phyloP scores from a whole-genome alignment of 2,888 invertebrate species.

The Dendrolimus houi region DNA sequence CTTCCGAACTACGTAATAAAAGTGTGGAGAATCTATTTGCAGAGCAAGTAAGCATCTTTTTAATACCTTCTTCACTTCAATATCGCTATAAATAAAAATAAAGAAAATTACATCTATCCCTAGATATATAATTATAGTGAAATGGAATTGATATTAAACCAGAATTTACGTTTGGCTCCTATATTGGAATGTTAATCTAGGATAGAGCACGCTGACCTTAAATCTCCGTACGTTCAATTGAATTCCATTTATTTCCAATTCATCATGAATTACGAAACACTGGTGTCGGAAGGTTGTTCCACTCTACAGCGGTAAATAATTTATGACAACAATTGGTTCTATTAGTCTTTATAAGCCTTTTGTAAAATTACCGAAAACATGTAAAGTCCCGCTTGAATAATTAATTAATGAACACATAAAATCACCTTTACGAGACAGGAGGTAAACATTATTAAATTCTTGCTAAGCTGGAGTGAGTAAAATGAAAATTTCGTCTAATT shows the following conservation, averaged over 20 bases:
- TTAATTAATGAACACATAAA: constrained; percentile 2
- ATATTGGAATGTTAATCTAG: too few relatives aligned
- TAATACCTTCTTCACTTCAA: background rate
- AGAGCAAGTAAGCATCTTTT: constrained; percentile 28
- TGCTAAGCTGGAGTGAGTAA: constrained; percentile 22
- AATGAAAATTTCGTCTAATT: constrained; percentile 22
- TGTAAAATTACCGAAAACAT: background rate
- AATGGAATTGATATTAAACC: too few relatives aligned
- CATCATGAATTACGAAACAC: too few relatives aligned
- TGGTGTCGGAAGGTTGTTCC: too few relatives aligned
- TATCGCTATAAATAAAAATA: too few relatives aligned
- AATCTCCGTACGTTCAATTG: too few relatives aligned
- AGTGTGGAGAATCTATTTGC: constrained; percentile 24
- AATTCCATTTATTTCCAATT: too few relatives aligned
- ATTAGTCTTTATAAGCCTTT: background rate
- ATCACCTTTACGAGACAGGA: constrained; percentile 19
- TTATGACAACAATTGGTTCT: background rate
- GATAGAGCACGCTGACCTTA: too few relatives aligned
- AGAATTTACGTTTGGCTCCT: too few relatives aligned
- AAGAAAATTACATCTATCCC: too few relatives aligned
- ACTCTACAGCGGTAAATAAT: too few relatives aligned
- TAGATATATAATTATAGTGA: too few relatives aligned
- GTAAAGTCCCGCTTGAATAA: background rate
- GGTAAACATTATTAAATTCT: constrained; percentile 35
- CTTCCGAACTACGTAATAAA: constrained; percentile 16